Conservation (phyloP, 2,797 vertebrate genomes). For the Simalia tracyae region DNA sequence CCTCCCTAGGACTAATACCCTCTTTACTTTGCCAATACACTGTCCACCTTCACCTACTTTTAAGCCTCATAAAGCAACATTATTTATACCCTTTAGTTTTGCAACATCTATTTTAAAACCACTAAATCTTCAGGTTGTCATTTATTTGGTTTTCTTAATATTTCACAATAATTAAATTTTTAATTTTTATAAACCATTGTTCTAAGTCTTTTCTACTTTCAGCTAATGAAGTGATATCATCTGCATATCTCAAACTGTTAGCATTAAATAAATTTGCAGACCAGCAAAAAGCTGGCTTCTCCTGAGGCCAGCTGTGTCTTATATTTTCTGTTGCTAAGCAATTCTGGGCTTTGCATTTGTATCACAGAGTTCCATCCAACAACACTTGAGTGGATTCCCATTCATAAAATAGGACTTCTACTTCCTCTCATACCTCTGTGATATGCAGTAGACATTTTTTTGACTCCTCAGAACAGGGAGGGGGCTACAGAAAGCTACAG, state of each 20-base stretch:
- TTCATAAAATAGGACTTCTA: background rate
- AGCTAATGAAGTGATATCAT: background rate
- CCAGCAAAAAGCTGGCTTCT: background rate
- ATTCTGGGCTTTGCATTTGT: background rate
- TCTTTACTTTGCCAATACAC: too few relatives aligned
- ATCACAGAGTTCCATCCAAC: background rate
- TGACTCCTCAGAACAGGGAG: background rate
- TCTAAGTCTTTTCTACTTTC: background rate
- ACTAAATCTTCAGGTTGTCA: too few relatives aligned
- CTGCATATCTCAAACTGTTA: background rate
- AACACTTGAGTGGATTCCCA: too few relatives aligned
- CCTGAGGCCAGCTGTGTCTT: background rate
- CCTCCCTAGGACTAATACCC: too few relatives aligned
- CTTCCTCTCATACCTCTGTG: background rate
- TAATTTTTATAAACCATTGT: too few relatives aligned
- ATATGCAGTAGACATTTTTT: background rate
- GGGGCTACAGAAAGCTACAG: background rate
- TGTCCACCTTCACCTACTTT: too few relatives aligned
- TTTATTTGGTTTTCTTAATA: too few relatives aligned
- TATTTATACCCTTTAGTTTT: too few relatives aligned
- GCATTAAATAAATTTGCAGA: background rate
- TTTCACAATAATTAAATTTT: too few relatives aligned
- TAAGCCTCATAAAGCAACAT: too few relatives aligned
- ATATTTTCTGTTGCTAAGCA: background rate
- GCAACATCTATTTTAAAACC: too few relatives aligned